Conservation (phyloP, 2,888 invertebrate species). For the Trachelus stipa region DNA sequence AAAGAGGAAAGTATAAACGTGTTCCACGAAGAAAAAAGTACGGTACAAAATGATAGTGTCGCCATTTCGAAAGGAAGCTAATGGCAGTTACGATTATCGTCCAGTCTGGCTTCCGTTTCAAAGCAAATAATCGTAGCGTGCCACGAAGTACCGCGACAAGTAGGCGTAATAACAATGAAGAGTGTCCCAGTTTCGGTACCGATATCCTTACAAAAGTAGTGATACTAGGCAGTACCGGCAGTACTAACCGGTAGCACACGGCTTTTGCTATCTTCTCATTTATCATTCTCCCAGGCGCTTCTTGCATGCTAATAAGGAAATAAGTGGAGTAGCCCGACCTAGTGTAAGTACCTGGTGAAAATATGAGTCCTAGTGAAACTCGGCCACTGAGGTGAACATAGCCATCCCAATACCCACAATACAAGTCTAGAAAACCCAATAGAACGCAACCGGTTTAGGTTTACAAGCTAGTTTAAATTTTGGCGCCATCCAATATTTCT, state of each 20-base stretch:
- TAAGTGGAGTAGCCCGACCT: constrained; percentile 23
- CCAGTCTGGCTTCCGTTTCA: neutral
- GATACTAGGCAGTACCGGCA: constrained; percentile 1
- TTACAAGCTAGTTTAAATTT: neutral
- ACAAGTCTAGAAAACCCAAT: neutral
- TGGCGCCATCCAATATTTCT: neutral
- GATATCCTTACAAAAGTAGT: constrained; percentile 4
- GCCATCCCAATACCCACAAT: neutral
- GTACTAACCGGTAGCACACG: constrained; percentile 1
- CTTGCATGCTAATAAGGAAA: constrained; percentile 34
- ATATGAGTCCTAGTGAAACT: constrained; percentile 7
- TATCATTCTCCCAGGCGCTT: constrained; percentile 34
- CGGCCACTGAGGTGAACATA: neutral
- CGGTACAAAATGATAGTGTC: neutral
- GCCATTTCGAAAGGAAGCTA: neutral
- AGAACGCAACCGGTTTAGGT: neutral
- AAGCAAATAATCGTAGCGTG: neutral
- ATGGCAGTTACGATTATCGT: neutral
- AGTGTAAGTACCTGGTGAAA: constrained; percentile 1
- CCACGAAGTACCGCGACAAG: neutral
- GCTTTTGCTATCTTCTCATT: constrained; percentile 28
- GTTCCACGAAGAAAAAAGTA: neutral
- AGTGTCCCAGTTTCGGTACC: constrained; percentile 4
- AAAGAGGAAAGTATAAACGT: neutral
- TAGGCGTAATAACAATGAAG: constrained; percentile 1